A percentile compares a stretch with the other conserved stretches of the same genome.
These are phyloP conservation scores for Nothura maculosa DNA, from an alignment of 2,797 vertebrate genomes.

Conservation along the genomic window DNA sequence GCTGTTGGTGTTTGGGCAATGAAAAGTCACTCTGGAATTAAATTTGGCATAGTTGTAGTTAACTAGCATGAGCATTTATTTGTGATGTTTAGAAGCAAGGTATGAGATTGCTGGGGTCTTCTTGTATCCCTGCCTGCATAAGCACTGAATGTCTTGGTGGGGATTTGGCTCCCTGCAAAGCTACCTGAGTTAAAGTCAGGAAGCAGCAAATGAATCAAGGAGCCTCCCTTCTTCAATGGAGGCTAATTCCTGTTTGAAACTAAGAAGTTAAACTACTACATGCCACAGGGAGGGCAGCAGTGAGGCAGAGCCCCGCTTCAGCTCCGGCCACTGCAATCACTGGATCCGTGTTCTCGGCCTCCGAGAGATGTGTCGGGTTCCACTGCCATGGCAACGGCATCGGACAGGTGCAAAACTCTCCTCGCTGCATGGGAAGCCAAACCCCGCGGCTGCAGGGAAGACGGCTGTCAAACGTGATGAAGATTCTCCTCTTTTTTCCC, in stretches of 20 bases:
- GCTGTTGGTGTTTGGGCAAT: not conserved
- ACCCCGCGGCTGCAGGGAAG: conserved; percentile 9
- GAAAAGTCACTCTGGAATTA: not conserved
- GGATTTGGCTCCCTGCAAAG: not conserved
- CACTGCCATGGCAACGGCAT: conserved; percentile 55
- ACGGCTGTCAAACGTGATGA: not conserved
- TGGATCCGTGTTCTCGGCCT: too few species aligned
- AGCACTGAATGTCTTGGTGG: not conserved
- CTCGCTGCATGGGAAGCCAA: not conserved
- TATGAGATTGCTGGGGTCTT: not conserved
- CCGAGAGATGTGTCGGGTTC: not conserved
- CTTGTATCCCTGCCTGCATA: rapidly evolving
- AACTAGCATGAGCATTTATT: not conserved
- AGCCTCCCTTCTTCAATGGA: not conserved
- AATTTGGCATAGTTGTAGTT: not conserved
- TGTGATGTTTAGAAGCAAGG: not conserved
- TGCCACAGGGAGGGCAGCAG: not conserved
- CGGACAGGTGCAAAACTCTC: conserved; percentile 25
- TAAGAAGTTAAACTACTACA: not conserved
- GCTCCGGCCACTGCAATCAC: too few species aligned
- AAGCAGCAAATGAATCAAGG: not conserved
- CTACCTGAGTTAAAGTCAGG: not conserved
- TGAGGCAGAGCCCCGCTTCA: rapidly evolving
- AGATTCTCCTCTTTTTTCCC: conserved; percentile 1
- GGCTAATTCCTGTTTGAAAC: not conserved